Conservation (phyloP, 1,140 invertebrate species). For the Drosophila sturtevanti region DNA sequence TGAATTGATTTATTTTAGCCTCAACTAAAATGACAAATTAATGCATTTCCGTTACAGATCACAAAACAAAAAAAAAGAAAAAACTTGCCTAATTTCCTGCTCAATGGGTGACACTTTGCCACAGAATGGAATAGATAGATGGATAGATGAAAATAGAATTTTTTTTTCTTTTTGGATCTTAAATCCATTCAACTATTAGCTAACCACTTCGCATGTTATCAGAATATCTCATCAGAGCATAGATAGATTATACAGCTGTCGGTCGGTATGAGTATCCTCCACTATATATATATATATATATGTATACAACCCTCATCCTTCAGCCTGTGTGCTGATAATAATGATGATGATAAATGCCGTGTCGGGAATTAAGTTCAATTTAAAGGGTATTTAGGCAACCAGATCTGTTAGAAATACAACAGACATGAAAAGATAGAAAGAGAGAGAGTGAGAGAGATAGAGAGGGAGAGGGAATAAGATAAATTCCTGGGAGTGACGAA, state of each 20-base stretch:
- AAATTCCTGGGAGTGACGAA: slow-evolving; percentile 71
- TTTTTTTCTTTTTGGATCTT: too few species aligned
- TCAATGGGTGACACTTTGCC: slow-evolving; percentile 21
- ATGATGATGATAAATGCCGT: slow-evolving; percentile 60
- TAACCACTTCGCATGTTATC: too few species aligned
- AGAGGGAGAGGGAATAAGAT: slow-evolving; percentile 40
- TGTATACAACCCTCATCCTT: slow-evolving; percentile 20
- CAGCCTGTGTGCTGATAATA: slow-evolving; percentile 36
- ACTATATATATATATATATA: too few species aligned
- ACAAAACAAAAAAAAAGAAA: too few species aligned
- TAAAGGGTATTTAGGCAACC: slow-evolving; percentile 64
- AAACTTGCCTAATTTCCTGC: slow-evolving; percentile 49
- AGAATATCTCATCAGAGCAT: slow-evolving; percentile 17
- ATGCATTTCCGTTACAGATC: slow-evolving; percentile 61
- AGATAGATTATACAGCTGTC: slow-evolving; percentile 29
- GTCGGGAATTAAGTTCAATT: slow-evolving; percentile 57
- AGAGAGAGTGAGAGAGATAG: not conserved
- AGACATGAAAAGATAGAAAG: not conserved
- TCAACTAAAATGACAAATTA: slow-evolving; percentile 64
- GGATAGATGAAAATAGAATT: slow-evolving; percentile 34
- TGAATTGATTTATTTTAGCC: slow-evolving; percentile 67
- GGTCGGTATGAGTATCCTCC: not conserved
- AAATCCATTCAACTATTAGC: too few species aligned
- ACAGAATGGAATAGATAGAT: slow-evolving; percentile 30
- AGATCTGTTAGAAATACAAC: slow-evolving; percentile 28